Evolutionary conservation across 2,888 invertebrate species (phyloP).

Genomic region (Alentia gelatinosa): DNA sequence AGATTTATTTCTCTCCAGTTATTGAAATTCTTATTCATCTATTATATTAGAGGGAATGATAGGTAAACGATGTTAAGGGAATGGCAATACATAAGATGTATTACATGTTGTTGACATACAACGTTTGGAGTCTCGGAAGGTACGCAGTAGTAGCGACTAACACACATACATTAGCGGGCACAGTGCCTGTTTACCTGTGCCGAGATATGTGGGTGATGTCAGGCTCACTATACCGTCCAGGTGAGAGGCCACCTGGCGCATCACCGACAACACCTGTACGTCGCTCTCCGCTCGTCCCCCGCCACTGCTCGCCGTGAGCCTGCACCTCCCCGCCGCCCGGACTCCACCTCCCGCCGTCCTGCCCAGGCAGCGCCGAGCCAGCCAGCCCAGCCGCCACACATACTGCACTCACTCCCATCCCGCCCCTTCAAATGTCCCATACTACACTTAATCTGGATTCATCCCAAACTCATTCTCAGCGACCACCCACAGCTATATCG

Average conservation of each 20-base stretch:
- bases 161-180: background rate
- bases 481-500: background rate
- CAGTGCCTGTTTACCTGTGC: background rate
- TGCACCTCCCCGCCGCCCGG: background rate
- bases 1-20: no score
- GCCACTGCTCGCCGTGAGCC: background rate
- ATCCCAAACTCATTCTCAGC: background rate
- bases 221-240: background rate
- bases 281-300: background rate
- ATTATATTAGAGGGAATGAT: background rate
- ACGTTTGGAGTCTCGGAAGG: background rate
- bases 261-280: slow-evolving; percentile 4
- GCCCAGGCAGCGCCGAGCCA: background rate
- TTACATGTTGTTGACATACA: no score
- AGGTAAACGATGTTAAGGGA: background rate
- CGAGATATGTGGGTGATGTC: background rate
- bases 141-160: background rate
- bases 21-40: background rate
- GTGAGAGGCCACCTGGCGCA: slow-evolving; percentile 20
- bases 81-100: background rate
- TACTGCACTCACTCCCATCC: background rate
- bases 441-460: background rate
- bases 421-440: background rate
- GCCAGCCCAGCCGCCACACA: background rate
- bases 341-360: background rate